These are phyloP conservation scores for Ploceus nigricollis DNA, from an alignment of 2,113 vertebrate species.

Conservation along the genomic window DNA sequence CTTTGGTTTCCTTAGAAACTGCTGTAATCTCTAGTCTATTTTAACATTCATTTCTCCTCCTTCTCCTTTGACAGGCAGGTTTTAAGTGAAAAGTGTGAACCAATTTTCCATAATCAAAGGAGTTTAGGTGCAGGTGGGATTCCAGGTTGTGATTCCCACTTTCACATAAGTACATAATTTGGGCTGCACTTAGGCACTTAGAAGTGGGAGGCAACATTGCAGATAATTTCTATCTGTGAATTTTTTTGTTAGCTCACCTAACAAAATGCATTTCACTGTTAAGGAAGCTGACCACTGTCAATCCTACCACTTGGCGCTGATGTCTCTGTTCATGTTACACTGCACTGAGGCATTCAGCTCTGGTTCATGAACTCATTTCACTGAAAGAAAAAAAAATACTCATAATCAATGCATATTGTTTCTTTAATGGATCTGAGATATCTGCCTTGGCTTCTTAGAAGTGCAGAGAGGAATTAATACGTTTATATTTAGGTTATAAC, in stretches of 20 bases:
- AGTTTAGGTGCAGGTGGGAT: not conserved
- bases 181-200: not conserved
- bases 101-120: constrained; percentile 22
- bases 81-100: constrained; percentile 12
- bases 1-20: constrained; percentile 53
- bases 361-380: not conserved
- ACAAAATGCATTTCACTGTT: not conserved
- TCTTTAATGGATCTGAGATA: not conserved
- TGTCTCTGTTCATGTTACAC: not conserved
- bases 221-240: not conserved
- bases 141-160: not conserved
- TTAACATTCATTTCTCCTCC: not conserved
- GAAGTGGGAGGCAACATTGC: not conserved
- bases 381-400: not conserved
- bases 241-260: not conserved
- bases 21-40: not conserved
- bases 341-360: not conserved
- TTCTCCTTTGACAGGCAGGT: constrained; percentile 6
- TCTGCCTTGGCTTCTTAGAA: not conserved
- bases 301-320: not conserved
- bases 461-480: not conserved
- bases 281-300: not conserved
- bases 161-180: constrained; percentile 2
- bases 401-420: not conserved
- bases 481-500: not conserved